Base-by-base conservation (phyloP, 2,797 vertebrate genomes). In the Halcyon badia region DNA sequence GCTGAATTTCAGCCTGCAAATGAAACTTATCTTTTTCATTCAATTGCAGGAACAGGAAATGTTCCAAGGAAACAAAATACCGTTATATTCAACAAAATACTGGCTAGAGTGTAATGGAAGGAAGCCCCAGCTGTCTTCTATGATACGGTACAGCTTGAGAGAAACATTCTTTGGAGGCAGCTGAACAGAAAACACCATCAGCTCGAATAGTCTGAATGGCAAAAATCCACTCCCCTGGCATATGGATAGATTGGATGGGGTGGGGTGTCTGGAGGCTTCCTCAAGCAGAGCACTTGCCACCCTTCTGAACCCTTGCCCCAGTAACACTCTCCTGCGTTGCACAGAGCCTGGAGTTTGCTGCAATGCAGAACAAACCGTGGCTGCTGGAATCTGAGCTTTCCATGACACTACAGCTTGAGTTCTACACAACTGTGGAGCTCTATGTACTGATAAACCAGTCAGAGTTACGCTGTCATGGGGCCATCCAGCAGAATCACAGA, bases 1-100 rank as follows among this genome's bases (percentile, higher is more conserved):
- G 91, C 90, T 91, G 56, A 89, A 79, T 84, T 89, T 87, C 91
- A 95, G 95, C 68, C 97, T 93, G 93, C 68, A 94, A 95, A 87
- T 42, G 21, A 35, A 95, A 77, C 31, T 70, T 44, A 19, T 25
- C 28, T 78, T 83, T 80, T 71, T 72, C 91, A 62, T n/a, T 82
- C 58, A 66, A 70, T 28, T 76, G 42, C 46, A 87, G 46, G 54
- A 75, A 56, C 49, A 93, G 73, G 71, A 88, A 91, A n/a, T 18
- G 87, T 65, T 82, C 73, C 94, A 76, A 56, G 54, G 84, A 85
- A 91, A 66, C 35, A 75, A 83, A 91, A 51, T 5, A 20, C 28
- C 1, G 2, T 37, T 66, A 26, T 10, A 58, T 15, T 26, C 58
- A 90, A 69, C 35, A 87, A 58, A 89, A 69, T 3, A 42, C 3